Conservation (phyloP, 2,888 invertebrate species). For the Drosophila barbarae region DNA sequence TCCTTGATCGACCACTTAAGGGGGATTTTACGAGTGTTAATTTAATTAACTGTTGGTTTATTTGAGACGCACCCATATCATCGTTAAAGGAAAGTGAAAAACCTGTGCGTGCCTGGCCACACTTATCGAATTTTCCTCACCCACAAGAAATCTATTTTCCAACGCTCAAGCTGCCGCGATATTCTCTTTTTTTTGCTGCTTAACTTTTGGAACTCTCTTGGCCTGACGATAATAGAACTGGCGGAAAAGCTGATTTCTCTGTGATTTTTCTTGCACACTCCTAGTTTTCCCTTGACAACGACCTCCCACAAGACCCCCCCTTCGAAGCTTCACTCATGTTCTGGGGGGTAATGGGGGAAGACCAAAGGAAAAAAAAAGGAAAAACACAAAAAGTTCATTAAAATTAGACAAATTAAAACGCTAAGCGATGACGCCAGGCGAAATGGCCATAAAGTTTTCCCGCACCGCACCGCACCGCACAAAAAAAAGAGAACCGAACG, state of each 20-base stretch:
- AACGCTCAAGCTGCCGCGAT: not conserved
- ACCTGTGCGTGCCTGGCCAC: slow-evolving; percentile 41
- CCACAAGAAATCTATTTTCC: slow-evolving; percentile 22
- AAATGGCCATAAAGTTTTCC: slow-evolving; percentile 44
- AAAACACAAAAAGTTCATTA: slow-evolving; percentile 56
- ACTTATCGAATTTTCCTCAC: slow-evolving; percentile 26
- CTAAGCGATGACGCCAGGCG: slow-evolving; percentile 45
- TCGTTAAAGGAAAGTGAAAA: slow-evolving; percentile 3
- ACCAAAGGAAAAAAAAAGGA: slow-evolving; percentile 18
- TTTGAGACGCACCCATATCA: not conserved
- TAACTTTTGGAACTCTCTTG: slow-evolving; percentile 50
- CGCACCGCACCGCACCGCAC: slow-evolving; percentile 14
- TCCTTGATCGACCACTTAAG: slow-evolving; percentile 9
- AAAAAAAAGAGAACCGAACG: slow-evolving; percentile 9
- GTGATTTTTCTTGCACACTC: slow-evolving; percentile 20
- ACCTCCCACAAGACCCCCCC: slow-evolving; percentile 36
- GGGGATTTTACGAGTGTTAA: not conserved
- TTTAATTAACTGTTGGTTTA: slow-evolving; percentile 11
- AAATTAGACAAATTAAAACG: slow-evolving; percentile 66
- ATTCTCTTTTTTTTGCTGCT: slow-evolving; percentile 17
- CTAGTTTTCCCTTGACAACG: slow-evolving; percentile 9
- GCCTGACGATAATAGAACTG: slow-evolving; percentile 45
- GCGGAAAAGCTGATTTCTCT: slow-evolving; percentile 42
- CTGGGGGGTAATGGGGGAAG: slow-evolving; percentile 26
- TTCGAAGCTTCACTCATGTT: slow-evolving; percentile 11